phyloP scores from a whole-genome alignment of 2,888 invertebrate species.

The Ormyrus thymus region DNA sequence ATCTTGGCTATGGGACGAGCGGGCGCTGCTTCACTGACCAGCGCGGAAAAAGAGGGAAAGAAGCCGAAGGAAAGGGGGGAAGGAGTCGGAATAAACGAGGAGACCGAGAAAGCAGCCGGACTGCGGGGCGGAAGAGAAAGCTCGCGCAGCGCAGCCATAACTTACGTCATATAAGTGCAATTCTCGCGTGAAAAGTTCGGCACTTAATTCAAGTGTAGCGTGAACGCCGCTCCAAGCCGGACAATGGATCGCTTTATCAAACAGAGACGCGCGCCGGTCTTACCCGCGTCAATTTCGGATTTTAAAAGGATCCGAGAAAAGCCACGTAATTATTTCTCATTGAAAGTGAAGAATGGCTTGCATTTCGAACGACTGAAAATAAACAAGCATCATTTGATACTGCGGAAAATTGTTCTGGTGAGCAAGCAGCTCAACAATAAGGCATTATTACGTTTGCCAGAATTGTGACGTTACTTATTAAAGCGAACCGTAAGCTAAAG shows the following conservation, averaged over 20 bases:
- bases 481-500: too few relatives aligned
- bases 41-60: slow-evolving; percentile 31
- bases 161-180: slow-evolving; percentile 12
- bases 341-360: too few relatives aligned
- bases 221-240: slow-evolving; percentile 31
- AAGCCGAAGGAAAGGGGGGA: slow-evolving; percentile 20
- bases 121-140: slow-evolving; percentile 7
- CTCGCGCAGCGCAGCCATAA: background rate
- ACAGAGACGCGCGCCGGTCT: slow-evolving; percentile 5
- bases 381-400: too few relatives aligned
- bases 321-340: too few relatives aligned
- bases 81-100: background rate
- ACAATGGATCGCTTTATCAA: slow-evolving; percentile 46
- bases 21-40: slow-evolving; percentile 37
- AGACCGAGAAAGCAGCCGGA: slow-evolving; percentile 22
- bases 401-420: too few relatives aligned
- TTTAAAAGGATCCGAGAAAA: too few relatives aligned
- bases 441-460: too few relatives aligned
- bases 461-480: too few relatives aligned
- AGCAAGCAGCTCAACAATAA: too few relatives aligned
- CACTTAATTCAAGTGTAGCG: slow-evolving; percentile 44
- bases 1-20: slow-evolving; percentile 59
- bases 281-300: background rate
- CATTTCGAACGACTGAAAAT: too few relatives aligned
- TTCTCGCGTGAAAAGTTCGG: slow-evolving; percentile 40